Base-by-base conservation (phyloP, 2,888 invertebrate species). In the Leptopterna dolabrata region DNA sequence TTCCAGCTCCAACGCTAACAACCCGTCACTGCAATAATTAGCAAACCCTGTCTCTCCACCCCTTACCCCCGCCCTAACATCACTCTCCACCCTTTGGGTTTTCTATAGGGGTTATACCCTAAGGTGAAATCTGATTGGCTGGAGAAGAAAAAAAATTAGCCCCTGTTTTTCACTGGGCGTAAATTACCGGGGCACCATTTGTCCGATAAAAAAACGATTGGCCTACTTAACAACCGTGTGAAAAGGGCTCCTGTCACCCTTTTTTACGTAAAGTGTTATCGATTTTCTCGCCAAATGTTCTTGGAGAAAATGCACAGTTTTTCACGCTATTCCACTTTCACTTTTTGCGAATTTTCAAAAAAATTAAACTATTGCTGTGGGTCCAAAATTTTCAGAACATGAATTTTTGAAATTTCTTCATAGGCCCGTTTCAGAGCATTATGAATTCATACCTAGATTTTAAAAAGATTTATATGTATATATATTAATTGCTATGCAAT, bases 1-100 rank as follows among this genome's bases (percentile, higher is more conserved):
- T 30, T 45, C 27, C 45, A 14, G 30, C 45, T 16, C 43, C 27
- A 24, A 19, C 43, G 43, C 43, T 47, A 78, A 78, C 78, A 78
- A 78, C 78, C 45, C 71, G 41, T 45, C 27, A 27, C 78, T 19
- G 78, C 78, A 43, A 78, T 78, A 78, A 78, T 78, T 78, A 78
- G 78, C 78, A 78, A 78, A 78, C 78, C 9, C 45, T 78, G 73
- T 76, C 30, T 7, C 47, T 27, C 63, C 24, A 19, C 55, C 7
- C 19, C 55, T n/a, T n/a, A n/a, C n/a, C n/a, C n/a, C n/a, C n/a
- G 19, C 55, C 24, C 63, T 63, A 24, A 19, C 55, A 11, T 16
- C 47, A 47, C 70, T 16, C 70, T 55, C 70, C 11, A 4, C 11
- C 70, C 73, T 16, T 36, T 9, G 36, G 30, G 73, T 36, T 41